Conservation (phyloP, 2,888 invertebrate genomes). For the Ligdia adustata region DNA sequence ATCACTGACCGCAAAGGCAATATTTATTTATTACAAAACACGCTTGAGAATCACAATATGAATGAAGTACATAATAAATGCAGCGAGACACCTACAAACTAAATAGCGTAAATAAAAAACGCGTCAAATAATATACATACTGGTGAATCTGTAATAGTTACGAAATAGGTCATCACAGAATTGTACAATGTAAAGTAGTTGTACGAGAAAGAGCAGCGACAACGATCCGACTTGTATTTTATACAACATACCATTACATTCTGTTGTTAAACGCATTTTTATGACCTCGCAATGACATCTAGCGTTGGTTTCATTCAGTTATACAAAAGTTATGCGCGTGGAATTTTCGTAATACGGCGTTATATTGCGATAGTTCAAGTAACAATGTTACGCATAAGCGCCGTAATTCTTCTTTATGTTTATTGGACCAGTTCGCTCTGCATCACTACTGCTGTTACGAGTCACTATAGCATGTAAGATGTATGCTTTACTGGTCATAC, state of each 20-base stretch:
- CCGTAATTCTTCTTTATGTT: conserved; percentile 26
- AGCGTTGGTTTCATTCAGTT: conserved; percentile 28
- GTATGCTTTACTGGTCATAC: conserved; percentile 8
- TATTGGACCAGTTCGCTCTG: conserved; percentile 26
- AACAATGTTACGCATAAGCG: conserved; percentile 20
- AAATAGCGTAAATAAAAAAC: conserved; percentile 21
- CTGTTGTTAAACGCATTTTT: conserved; percentile 25
- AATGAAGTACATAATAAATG: conserved; percentile 36
- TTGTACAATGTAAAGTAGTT: conserved; percentile 20
- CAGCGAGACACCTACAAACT: conserved; percentile 17
- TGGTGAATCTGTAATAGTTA: conserved; percentile 21
- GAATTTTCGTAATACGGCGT: conserved; percentile 27
- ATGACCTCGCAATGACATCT: conserved; percentile 19
- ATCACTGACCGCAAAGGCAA: conserved; percentile 22
- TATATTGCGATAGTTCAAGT: conserved; percentile 23
- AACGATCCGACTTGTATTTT: conserved; percentile 22
- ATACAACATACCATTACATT: conserved; percentile 17
- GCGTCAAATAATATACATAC: conserved; percentile 7
- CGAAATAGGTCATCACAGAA: conserved; percentile 16
- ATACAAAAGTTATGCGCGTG: conserved; percentile 17
- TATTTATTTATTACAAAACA: conserved; percentile 37
- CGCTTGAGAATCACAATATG: conserved; percentile 36
- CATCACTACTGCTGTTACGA: conserved; percentile 10
- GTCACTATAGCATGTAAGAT: conserved; percentile 2
- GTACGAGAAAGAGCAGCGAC: conserved; percentile 27